Evolutionary conservation across 2,888 invertebrate species (phyloP), one percentile per base, ranked within the genome.

Genomic region (Sarcophaga carnaria): DNA sequence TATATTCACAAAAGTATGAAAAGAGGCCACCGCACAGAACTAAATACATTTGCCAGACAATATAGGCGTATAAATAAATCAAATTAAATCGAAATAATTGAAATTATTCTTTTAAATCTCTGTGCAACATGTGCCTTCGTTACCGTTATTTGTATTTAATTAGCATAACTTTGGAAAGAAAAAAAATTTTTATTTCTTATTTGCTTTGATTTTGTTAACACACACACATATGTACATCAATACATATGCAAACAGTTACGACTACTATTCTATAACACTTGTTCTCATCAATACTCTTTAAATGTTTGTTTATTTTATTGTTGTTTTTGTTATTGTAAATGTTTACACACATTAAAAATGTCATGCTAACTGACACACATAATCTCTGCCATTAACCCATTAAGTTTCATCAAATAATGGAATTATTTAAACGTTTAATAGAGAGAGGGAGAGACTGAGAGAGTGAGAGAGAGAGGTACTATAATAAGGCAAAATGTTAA

Each of bases 61-160:
- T 10, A 37, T 8, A 37, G 8, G 37, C 37, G 0, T 37, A 2
- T 37, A 10, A 8, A 37, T 6, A 37, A 37, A 37, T 8, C 8
- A 37, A 37, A 8, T 37, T 10, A 10, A 37, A 37, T 1, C 37
- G 37, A 37, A 37, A 37, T 37, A 37, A 37, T 37, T 74, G n/a
- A 80, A 66, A 47, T 4, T 20, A 77, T 60, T 47, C n/a, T 49
- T 72, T 83, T 37, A 62, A 77, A 2, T 10, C 8, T 17, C 71
- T 77, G 60, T 4, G 49, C 2, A n/a, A 20, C n/a, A 22, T 1
- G 4, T 47, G 14, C 6, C 60, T 66, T 66, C 1, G 4, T 27
- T 12, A 62, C 66, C 77, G 77, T 71, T 83, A 77, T 71, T 20
- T 72, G 45, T 70, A 25, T 70, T 76, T 62, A 72, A 82, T 83